Evolutionary conservation across 2,113 vertebrate genomes (phyloP).

Genomic region (Peromyscus californicus): DNA sequence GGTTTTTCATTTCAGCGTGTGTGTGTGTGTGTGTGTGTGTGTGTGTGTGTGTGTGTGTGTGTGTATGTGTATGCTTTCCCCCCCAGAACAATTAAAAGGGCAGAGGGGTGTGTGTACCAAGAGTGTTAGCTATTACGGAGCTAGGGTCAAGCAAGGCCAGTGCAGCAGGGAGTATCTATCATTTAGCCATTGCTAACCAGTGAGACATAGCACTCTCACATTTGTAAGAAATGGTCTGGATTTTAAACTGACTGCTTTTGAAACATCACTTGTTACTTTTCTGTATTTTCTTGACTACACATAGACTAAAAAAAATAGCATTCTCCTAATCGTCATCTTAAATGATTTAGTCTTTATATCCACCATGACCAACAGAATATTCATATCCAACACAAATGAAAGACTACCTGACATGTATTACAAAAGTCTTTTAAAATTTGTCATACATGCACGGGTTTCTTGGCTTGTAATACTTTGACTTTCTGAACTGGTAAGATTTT

Average conservation of each 20-base stretch:
- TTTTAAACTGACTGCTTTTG: constrained; percentile 2
- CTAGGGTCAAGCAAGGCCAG: not conserved
- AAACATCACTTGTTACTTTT: not conserved
- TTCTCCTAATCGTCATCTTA: not conserved
- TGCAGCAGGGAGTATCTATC: not conserved
- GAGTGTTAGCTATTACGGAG: not conserved
- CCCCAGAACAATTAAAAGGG: not conserved
- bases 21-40: not conserved
- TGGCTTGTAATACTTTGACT: not conserved
- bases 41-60: not conserved
- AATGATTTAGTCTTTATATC: not conserved
- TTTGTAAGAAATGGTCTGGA: not conserved
- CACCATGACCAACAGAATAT: not conserved
- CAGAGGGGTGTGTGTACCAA: fast-evolving
- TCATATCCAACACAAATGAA: not conserved
- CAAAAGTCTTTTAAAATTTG: not conserved
- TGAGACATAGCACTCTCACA: not conserved
- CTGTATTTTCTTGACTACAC: not conserved
- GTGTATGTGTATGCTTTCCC: too few species aligned
- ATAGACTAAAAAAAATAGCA: not conserved
- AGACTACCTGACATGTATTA: not conserved
- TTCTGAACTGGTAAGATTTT: not conserved
- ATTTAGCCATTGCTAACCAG: not conserved
- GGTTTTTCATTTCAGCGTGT: not conserved
- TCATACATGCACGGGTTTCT: not conserved